Evolutionary conservation across 2,888 invertebrate genomes (phyloP).

Genomic region (Aspidiotus rigidus): DNA sequence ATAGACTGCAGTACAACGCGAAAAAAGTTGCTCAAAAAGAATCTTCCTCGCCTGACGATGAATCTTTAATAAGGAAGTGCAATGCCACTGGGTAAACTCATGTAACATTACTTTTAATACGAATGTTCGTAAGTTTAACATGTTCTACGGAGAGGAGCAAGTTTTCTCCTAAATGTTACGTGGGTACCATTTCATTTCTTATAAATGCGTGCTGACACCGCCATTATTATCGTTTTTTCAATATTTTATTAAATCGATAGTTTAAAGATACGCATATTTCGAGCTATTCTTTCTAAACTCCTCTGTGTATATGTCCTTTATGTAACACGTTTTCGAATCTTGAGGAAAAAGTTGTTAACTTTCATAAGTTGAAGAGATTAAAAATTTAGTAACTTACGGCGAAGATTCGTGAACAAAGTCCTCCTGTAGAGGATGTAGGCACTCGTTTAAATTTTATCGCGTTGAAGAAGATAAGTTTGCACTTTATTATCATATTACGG

Average conservation of each 20-base stretch:
- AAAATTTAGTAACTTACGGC: background rate
- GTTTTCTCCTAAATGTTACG: conserved; percentile 27
- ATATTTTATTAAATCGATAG: conserved; percentile 32
- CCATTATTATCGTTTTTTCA: conserved; percentile 25
- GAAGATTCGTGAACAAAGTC: background rate
- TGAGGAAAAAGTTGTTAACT: background rate
- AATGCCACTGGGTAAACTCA: conserved; percentile 24
- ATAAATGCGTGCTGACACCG: conserved; percentile 33
- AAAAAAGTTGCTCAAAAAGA: conserved; percentile 4
- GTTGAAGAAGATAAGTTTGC: too few relatives aligned
- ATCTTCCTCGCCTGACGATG: conserved; percentile 21
- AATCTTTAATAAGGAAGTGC: conserved; percentile 26
- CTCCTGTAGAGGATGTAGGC: background rate
- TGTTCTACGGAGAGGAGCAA: conserved; percentile 23
- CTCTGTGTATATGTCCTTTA: conserved; percentile 1
- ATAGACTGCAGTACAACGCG: background rate
- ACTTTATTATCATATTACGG: too few relatives aligned
- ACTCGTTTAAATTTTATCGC: conserved; percentile 2
- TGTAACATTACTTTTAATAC: conserved; percentile 32
- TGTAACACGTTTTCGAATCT: conserved; percentile 3
- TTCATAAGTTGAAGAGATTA: conserved; percentile 2
- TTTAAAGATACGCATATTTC: conserved; percentile 20
- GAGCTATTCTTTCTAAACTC: background rate
- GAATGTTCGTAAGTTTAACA: conserved; percentile 32
- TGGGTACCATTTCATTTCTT: conserved; percentile 29